Evolutionary conservation across 2,888 invertebrate species (phyloP).

Genomic region (Neocrepidodera transversa): DNA sequence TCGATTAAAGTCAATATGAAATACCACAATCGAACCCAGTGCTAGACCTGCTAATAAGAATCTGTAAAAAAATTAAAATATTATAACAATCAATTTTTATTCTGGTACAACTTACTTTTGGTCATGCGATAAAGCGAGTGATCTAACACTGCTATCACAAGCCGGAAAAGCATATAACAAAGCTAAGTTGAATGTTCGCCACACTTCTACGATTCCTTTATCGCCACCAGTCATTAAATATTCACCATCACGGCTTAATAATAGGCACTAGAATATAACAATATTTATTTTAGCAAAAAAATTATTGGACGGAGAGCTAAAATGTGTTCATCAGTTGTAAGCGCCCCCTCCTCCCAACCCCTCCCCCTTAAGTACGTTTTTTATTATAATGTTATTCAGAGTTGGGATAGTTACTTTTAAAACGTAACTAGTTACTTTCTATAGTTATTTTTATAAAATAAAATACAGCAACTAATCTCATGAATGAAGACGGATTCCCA

Average conservation of each 20-base stretch:
- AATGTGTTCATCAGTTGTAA: too few relatives aligned
- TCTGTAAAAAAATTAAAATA: conserved; percentile 65
- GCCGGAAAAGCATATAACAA: conserved; percentile 97
- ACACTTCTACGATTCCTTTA: conserved; percentile 96
- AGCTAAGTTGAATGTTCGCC: conserved; percentile 96
- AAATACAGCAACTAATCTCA: too few relatives aligned
- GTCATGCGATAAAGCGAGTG: conserved; percentile 96
- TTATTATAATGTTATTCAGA: too few relatives aligned
- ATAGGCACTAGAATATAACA: conserved; percentile 76
- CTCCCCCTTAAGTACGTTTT: too few relatives aligned
- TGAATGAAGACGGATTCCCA: too few relatives aligned
- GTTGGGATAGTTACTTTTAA: too few relatives aligned
- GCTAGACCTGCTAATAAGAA: conserved; percentile 96
- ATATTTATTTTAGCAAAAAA: not conserved
- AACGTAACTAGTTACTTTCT: too few relatives aligned
- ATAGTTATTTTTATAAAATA: too few relatives aligned
- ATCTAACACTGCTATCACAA: conserved; percentile 93
- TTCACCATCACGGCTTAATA: conserved; percentile 96
- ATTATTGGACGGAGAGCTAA: too few relatives aligned
- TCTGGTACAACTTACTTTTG: conserved; percentile 87
- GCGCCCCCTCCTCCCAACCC: too few relatives aligned
- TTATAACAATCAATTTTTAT: too few relatives aligned
- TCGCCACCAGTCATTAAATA: conserved; percentile 98
- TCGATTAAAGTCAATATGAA: conserved; percentile 99
- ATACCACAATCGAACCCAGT: conserved; percentile 97